Evolutionary conservation across 2,113 vertebrate species (phyloP).

Genomic region (Pampusana beccarii): DNA sequence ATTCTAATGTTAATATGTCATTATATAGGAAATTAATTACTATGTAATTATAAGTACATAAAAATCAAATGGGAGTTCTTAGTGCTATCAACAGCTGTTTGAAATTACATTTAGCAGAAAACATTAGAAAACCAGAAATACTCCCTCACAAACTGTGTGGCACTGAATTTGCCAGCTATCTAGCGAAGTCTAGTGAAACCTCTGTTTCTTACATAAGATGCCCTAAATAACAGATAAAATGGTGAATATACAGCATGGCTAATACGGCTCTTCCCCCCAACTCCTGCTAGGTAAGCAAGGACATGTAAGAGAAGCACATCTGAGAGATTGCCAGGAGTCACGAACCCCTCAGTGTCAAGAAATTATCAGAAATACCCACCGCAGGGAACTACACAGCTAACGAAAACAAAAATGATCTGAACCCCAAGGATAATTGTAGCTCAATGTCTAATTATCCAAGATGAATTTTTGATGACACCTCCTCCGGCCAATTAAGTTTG

Average conservation of each 20-base stretch:
- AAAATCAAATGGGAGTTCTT: neutral
- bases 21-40: constrained; percentile 12
- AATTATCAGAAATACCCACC: constrained; percentile 36
- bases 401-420: constrained; percentile 32
- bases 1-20: neutral
- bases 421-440: constrained; percentile 22
- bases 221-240: neutral
- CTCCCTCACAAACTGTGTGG: neutral
- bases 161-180: neutral
- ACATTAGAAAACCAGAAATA: neutral
- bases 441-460: constrained; percentile 41
- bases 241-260: neutral
- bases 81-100: neutral
- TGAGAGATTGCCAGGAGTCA: neutral
- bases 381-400: neutral
- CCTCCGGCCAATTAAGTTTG: neutral
- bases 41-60: neutral
- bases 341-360: neutral
- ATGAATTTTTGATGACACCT: constrained; percentile 46
- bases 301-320: neutral
- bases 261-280: neutral
- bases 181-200: neutral
- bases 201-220: neutral
- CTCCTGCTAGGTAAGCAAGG: neutral
- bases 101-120: neutral